Conservation (phyloP, 1,140 invertebrate genomes). For the Caenorhabditis inopinata region DNA sequence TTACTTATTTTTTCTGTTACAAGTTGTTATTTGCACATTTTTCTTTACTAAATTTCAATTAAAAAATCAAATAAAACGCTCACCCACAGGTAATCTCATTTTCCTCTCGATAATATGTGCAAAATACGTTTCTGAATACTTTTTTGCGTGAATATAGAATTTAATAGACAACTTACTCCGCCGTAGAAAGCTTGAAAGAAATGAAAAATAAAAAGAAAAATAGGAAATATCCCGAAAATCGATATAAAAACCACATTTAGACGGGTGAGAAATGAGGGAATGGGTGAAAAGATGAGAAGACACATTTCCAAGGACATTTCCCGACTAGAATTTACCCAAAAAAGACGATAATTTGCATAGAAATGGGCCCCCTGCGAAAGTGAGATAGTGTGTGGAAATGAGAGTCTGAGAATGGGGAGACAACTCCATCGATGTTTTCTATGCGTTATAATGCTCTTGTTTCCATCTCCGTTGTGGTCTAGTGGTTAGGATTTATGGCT, state of each 20-base stretch:
- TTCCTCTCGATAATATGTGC: conserved; percentile 28
- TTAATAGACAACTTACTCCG: neutral
- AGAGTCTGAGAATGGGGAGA: neutral
- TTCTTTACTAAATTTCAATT: no score
- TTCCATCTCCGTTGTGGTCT: conserved; percentile 46
- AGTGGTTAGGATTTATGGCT: conserved; percentile 79
- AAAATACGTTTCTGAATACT: conserved; percentile 9
- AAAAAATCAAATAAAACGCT: neutral
- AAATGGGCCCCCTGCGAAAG: neutral
- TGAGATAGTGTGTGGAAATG: neutral
- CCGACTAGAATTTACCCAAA: neutral
- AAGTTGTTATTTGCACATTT: no score
- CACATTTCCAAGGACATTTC: neutral
- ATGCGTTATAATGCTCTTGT: neutral
- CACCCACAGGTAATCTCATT: conserved; percentile 34
- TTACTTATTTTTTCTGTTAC: no score
- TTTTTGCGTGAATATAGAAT: neutral
- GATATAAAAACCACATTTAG: neutral
- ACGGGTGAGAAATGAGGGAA: neutral
- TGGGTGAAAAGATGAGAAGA: no score
- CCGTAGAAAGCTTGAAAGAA: neutral
- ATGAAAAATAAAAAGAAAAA: neutral
- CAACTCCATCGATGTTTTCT: neutral
- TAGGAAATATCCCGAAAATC: neutral
- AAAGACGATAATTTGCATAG: conserved; percentile 15